These are phyloP conservation scores for Pogonocichla stellata DNA, from an alignment of 2,113 vertebrate species.

Conservation along the genomic window DNA sequence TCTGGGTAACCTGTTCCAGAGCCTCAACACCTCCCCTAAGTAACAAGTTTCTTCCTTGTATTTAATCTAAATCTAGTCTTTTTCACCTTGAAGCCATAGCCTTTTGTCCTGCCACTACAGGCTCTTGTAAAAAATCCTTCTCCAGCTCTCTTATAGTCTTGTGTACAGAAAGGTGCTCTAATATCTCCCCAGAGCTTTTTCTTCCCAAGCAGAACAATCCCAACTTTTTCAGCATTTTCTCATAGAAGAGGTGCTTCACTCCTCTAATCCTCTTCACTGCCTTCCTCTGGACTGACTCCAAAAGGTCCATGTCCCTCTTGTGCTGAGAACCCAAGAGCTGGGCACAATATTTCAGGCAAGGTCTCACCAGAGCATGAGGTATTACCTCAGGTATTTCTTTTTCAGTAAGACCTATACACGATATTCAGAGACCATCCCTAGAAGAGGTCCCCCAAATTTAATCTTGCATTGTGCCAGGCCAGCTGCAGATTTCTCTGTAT, in stretches of 20 bases:
- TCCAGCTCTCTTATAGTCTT: not conserved
- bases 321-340: not conserved
- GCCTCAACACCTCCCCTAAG: not conserved
- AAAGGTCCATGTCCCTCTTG: not conserved
- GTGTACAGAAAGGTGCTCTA: not conserved
- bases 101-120: not conserved
- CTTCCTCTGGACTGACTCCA: not conserved
- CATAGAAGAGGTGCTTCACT: not conserved
- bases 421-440: not conserved
- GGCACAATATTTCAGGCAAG: not conserved
- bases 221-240: not conserved
- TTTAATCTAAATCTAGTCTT: not conserved
- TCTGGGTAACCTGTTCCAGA: not conserved
- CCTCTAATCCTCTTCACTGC: not conserved
- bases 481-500: not conserved
- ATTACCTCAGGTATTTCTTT: not conserved
- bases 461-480: not conserved
- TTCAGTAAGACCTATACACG: not conserved
- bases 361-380: not conserved
- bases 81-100: not conserved
- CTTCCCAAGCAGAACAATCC: not conserved
- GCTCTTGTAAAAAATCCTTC: not conserved
- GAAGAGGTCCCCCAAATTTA: not conserved
- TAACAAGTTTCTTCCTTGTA: not conserved
- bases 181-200: rapidly evolving